Base-by-base conservation (phyloP, 2,888 invertebrate genomes). In the Penaeus monodon region DNA sequence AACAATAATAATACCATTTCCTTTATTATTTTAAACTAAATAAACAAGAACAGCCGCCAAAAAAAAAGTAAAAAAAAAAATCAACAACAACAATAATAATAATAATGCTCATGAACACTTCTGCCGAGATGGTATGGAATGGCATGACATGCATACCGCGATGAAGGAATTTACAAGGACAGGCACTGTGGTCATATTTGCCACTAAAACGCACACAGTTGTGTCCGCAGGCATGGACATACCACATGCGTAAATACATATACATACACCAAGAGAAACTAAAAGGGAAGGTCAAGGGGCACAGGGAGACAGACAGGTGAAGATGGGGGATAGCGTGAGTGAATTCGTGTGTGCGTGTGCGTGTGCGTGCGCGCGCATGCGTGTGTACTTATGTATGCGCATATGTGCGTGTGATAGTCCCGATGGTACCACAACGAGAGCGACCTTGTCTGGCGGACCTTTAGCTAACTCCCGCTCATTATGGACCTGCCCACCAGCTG, bases 371-470 rank as follows among this genome's bases (percentile, higher is more conserved):
- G n/a, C 24, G 49, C 1, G 10, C n/a, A 63, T 57, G 63, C 20
- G 77, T 63, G 63, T 49, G 77, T 14, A 8, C 57, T 17, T 57
- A 17, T 57, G 57, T 57, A 57, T 20, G 57, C 57, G 57, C 57
- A 57, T 57, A 17, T 57, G 57, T 57, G n/a, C 49, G 76, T 76
- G 24, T 38, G 76, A 33, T 49, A 77, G 77, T 63, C 57, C 77
- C 63, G 77, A 77, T 77, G 77, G 63, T n/a, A 57, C 81, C 66
- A 68, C 68, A 82, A 82, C 81, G 70, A 82, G 29, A 70, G 81
- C 81, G 81, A 82, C 81, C 81, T 82, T 82, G 81, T 70, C 29
- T 38, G 73, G 81, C 57, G 81, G 73, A 82, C 81, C 81, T 73
- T 68, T 73, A 57, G 73, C 77, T 76, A 76, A 81, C 81, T 81